Conservation (phyloP, 1,140 invertebrate species). For the Polypedilum pembai region DNA sequence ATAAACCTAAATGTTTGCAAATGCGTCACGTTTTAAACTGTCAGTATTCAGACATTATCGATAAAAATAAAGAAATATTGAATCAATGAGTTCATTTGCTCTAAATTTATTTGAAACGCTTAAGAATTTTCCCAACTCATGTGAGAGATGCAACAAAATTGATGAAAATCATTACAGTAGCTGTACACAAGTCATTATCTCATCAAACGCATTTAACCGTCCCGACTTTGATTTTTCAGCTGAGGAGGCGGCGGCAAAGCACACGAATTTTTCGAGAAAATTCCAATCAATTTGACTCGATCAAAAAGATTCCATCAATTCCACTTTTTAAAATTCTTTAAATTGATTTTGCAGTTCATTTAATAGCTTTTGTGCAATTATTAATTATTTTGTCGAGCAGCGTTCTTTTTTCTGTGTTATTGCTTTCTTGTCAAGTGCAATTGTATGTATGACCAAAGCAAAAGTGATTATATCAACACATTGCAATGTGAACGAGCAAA, state of each 20-base stretch:
- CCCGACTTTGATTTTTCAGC: too few relatives aligned
- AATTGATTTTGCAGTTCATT: slow-evolving; percentile 28
- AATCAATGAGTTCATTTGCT: too few relatives aligned
- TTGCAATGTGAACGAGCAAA: neutral
- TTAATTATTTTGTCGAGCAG: neutral
- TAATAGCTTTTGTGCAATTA: slow-evolving; percentile 8
- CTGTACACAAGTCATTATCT: too few relatives aligned
- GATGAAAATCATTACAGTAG: neutral
- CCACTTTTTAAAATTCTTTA: slow-evolving; percentile 8
- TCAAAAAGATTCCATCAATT: slow-evolving; percentile 25
- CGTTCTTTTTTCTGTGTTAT: neutral
- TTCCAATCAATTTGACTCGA: slow-evolving; percentile 23
- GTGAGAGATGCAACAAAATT: neutral
- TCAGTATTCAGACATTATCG: too few relatives aligned
- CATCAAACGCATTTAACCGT: too few relatives aligned
- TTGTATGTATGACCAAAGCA: neutral
- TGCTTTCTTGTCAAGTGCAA: neutral
- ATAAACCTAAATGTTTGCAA: too few relatives aligned
- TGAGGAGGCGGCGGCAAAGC: neutral
- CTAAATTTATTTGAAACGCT: too few relatives aligned
- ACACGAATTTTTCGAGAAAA: neutral
- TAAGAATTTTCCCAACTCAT: too few relatives aligned
- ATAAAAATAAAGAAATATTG: too few relatives aligned
- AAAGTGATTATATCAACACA: slow-evolving; percentile 16
- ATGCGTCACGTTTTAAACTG: too few relatives aligned